phyloP scores from a whole-genome alignment of 2,888 invertebrate species.

The Sminthurinus aureus region DNA sequence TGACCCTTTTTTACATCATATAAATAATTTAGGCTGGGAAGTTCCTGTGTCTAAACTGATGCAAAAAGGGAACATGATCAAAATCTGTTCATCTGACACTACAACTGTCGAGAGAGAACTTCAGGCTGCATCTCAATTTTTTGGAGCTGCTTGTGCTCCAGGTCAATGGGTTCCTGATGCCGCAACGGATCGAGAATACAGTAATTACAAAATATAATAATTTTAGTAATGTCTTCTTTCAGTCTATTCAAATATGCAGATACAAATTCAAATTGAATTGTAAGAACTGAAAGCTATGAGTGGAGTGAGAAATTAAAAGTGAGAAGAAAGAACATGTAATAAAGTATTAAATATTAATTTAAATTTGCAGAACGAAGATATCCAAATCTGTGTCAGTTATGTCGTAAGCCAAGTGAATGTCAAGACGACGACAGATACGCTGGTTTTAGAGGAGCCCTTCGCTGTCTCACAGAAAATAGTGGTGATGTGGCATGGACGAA shows the following conservation, averaged over 20 bases:
- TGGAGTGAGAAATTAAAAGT: too few species aligned
- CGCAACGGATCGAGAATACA: slow-evolving; percentile 74
- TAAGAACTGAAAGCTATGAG: too few species aligned
- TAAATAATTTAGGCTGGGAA: slow-evolving; percentile 75
- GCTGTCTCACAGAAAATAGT: slow-evolving; percentile 80
- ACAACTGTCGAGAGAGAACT: slow-evolving; percentile 82
- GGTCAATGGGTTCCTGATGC: slow-evolving; percentile 83
- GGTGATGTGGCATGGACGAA: slow-evolving; percentile 89
- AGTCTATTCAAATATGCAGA: too few species aligned
- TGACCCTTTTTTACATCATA: too few species aligned
- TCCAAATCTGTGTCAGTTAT: slow-evolving; percentile 78
- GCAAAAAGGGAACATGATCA: slow-evolving; percentile 72
- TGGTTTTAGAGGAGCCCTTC: slow-evolving; percentile 85
- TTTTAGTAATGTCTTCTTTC: neutral
- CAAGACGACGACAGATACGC: slow-evolving; percentile 84
- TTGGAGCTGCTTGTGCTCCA: slow-evolving; percentile 84
- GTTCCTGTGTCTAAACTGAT: slow-evolving; percentile 69
- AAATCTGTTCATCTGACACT: slow-evolving; percentile 73
- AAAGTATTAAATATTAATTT: neutral
- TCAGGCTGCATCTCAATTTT: slow-evolving; percentile 79
- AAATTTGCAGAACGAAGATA: slow-evolving; percentile 73
- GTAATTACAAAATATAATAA: slow-evolving; percentile 66
- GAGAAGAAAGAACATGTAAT: neutral
- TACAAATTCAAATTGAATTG: too few species aligned
- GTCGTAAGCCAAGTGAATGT: slow-evolving; percentile 78